A percentile compares a stretch with the other conserved stretches of the same genome.
Evolutionary conservation across 2,797 vertebrate species (phyloP).

Genomic region (Pseudotriccus pelzelni): DNA sequence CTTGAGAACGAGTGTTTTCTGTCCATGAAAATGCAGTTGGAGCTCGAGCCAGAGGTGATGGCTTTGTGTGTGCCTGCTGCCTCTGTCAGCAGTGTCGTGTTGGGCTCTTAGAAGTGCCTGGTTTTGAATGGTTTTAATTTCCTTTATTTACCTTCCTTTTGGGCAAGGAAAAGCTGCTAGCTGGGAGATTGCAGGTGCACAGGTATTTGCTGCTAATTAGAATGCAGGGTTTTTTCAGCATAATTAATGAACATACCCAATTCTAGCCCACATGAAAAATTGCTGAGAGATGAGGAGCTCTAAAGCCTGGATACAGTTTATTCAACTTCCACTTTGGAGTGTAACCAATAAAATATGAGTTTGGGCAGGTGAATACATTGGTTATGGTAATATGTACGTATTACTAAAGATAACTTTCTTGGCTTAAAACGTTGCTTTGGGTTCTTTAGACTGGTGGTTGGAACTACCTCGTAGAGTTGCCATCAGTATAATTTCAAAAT

Average conservation of each 20-base stretch:
- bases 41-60: accelerated
- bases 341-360: not conserved
- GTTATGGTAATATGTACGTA: not conserved
- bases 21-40: not conserved
- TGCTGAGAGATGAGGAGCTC: not conserved
- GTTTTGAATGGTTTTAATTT: not conserved
- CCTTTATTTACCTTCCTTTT: not conserved
- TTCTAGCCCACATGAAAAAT: not conserved
- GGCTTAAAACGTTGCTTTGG: not conserved
- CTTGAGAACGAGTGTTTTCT: not conserved
- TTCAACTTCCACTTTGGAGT: not conserved
- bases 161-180: not conserved
- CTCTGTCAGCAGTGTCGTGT: not conserved
- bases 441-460: not conserved
- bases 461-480: not conserved
- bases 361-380: not conserved
- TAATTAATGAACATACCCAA: not conserved
- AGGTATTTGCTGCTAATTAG: not conserved
- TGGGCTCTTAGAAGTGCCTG: not conserved
- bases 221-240: not conserved
- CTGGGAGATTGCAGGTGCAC: not conserved
- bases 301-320: not conserved
- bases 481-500: not conserved
- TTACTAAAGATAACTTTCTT: not conserved
- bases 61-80: accelerated